These are phyloP conservation scores for Phoenicopterus ruber DNA, from an alignment of 2,113 vertebrate genomes.

Conservation along the genomic window DNA sequence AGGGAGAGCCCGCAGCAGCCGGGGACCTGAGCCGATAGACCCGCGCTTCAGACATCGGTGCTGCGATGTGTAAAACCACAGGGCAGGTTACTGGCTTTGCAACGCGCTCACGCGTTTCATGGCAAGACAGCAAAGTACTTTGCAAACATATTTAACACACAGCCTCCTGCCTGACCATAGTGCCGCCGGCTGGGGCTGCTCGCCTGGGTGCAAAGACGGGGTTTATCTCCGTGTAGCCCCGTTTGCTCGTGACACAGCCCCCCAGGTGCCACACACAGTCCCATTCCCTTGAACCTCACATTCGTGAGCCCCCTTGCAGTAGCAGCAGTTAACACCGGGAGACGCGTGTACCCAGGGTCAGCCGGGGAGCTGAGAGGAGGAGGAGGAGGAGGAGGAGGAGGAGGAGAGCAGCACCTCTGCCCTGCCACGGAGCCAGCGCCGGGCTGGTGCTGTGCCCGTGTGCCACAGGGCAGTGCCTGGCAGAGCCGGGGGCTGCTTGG, in stretches of 20 bases:
- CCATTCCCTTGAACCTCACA: neutral
- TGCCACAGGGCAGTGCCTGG: neutral
- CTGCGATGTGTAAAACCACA: neutral
- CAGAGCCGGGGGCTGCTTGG: neutral
- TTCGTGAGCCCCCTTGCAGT: neutral
- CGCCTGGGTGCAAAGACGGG: rapidly evolving
- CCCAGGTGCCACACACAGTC: neutral
- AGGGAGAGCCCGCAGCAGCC: neutral
- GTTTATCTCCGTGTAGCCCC: neutral
- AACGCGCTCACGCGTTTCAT: rapidly evolving
- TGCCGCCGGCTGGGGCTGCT: neutral
- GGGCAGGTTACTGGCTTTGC: neutral
- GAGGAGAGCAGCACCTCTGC: neutral
- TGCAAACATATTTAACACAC: rapidly evolving
- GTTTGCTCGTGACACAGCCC: neutral
- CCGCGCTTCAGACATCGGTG: neutral
- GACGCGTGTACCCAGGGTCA: neutral
- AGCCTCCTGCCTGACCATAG: neutral
- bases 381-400: neutral
- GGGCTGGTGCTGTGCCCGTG: neutral
- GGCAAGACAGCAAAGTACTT: neutral
- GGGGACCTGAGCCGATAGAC: neutral
- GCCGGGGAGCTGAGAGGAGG: neutral
- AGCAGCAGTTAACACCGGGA: neutral
- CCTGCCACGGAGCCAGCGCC: neutral